Conservation (phyloP, 2,888 invertebrate species). For the Lysandra coridon region DNA sequence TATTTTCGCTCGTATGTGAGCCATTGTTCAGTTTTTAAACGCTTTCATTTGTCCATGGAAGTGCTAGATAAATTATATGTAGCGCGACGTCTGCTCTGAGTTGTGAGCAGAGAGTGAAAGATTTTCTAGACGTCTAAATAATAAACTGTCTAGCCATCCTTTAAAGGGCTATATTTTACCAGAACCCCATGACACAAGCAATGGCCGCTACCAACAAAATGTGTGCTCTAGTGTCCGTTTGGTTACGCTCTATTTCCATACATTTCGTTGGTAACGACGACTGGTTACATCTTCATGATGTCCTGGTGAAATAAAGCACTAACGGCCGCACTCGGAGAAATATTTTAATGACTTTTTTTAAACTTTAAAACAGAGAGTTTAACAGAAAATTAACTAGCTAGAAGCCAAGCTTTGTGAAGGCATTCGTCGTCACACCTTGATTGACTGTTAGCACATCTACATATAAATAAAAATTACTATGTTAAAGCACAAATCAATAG, state of each 20-base stretch:
- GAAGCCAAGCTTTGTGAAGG: too few species aligned
- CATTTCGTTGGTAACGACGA: neutral
- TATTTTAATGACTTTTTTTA: too few species aligned
- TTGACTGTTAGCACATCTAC: too few species aligned
- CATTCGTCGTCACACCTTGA: too few species aligned
- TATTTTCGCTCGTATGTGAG: neutral
- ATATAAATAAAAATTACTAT: too few species aligned
- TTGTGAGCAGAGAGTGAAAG: neutral
- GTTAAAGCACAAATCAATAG: too few species aligned
- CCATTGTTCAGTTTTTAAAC: constrained; percentile 10
- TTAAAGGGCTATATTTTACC: neutral
- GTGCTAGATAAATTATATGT: neutral
- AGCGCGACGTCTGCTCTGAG: neutral
- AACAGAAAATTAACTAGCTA: too few species aligned
- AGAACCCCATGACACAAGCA: neutral
- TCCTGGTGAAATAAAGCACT: too few species aligned
- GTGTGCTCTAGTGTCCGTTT: neutral
- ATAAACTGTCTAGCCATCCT: neutral
- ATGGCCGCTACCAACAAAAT: neutral
- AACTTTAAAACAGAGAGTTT: too few species aligned
- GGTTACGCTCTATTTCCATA: neutral
- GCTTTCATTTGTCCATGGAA: neutral
- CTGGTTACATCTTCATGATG: neutral
- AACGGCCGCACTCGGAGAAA: too few species aligned
- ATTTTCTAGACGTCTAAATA: neutral